A percentile compares a stretch with the other conserved stretches of the same genome.
phyloP scores from a whole-genome alignment of 2,888 invertebrate genomes.

The Eupsilia transversa region DNA sequence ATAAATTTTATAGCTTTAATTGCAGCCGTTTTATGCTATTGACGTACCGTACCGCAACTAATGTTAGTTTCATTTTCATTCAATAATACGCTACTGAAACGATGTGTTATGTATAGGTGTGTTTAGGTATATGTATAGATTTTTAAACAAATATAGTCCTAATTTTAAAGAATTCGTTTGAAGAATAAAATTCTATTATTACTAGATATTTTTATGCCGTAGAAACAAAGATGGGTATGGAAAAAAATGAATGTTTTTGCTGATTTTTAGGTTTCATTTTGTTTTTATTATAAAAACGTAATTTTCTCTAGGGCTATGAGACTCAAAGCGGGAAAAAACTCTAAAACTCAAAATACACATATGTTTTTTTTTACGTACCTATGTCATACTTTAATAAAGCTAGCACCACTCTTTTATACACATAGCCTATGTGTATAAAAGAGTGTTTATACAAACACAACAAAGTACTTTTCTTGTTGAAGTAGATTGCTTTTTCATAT shows the following conservation, averaged over 20 bases:
- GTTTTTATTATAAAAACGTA: background rate
- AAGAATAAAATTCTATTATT: too few relatives aligned
- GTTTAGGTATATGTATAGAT: background rate
- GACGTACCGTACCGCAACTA: conserved; percentile 17
- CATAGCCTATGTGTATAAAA: background rate
- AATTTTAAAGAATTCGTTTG: background rate
- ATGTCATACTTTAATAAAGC: background rate
- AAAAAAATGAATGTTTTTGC: background rate
- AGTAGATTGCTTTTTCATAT: conserved; percentile 3
- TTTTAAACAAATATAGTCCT: too few relatives aligned
- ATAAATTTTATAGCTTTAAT: conserved; percentile 62
- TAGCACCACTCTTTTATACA: too few relatives aligned
- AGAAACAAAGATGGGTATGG: background rate
- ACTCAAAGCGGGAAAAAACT: background rate
- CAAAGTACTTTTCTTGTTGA: conserved; percentile 3
- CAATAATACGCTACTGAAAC: background rate
- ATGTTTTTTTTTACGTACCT: background rate
- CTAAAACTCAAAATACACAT: background rate
- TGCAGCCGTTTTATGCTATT: conserved; percentile 37
- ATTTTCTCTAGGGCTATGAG: background rate
- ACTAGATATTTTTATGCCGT: background rate
- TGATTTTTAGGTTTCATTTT: background rate
- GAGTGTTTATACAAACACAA: conserved; percentile 3
- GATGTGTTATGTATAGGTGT: background rate
- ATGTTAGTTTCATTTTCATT: conserved; percentile 13